Percentiles rank a stretch among this genome's conserved stretches.
These are phyloP conservation scores for Homalodisca vitripennis DNA, from an alignment of 1,140 invertebrate genomes.

Conservation along the genomic window DNA sequence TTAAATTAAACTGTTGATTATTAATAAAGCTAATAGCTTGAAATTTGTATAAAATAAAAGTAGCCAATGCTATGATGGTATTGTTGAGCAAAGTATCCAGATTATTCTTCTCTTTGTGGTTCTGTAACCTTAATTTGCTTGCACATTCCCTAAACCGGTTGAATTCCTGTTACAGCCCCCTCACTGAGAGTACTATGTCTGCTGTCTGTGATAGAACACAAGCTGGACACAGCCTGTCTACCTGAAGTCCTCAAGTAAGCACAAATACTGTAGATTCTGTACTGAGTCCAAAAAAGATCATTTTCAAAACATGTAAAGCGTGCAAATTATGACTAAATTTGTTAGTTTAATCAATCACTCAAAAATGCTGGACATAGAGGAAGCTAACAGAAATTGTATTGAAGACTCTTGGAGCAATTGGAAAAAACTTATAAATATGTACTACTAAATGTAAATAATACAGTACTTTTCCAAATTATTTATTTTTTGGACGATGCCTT, in stretches of 20 bases:
- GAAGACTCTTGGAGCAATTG: no score
- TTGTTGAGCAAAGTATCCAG: constrained; percentile 14
- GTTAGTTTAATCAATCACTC: no score
- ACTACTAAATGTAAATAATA: no score
- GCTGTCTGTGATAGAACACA: constrained; percentile 59
- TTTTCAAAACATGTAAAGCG: no score
- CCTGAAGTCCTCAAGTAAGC: constrained; percentile 62
- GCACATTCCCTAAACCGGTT: background rate
- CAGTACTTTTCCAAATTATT: no score
- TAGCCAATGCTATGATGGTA: constrained; percentile 1
- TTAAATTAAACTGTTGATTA: background rate
- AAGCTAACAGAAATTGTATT: no score
- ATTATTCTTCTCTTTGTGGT: background rate
- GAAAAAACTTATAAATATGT: no score
- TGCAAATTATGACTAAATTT: no score
- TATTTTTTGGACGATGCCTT: no score
- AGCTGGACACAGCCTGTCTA: constrained; percentile 59
- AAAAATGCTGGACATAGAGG: no score
- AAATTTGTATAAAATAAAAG: background rate
- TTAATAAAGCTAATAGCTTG: background rate
- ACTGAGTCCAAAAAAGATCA: no score
- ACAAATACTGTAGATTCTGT: no score
- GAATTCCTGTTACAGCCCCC: constrained; percentile 52
- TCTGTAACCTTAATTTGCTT: background rate
- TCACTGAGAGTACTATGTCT: constrained; percentile 67